These are phyloP conservation scores for Lanius ludovicianus DNA, from an alignment of 2,113 vertebrate species.

Conservation along the genomic window DNA sequence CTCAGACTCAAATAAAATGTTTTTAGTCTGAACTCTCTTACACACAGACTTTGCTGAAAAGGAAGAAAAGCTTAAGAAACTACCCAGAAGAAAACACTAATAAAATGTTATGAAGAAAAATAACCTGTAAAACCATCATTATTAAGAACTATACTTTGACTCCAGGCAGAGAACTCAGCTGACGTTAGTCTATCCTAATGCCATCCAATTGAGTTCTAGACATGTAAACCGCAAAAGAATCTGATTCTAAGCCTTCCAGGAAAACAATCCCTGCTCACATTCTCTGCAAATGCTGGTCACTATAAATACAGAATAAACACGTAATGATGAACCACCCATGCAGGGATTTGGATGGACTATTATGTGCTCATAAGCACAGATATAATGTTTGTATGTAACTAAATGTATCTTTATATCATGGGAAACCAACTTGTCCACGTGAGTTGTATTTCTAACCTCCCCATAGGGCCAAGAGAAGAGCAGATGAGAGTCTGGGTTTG, in stretches of 20 bases:
- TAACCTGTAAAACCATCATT: constrained; percentile 8
- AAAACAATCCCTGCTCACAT: background rate
- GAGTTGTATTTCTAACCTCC: background rate
- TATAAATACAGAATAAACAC: constrained; percentile 11
- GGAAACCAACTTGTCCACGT: background rate
- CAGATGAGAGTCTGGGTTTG: background rate
- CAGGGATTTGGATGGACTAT: background rate
- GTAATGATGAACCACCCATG: background rate
- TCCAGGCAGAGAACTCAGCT: background rate
- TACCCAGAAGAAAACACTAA: background rate
- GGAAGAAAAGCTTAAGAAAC: constrained; percentile 20
- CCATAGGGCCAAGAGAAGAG: accelerated
- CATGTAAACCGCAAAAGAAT: constrained; percentile 1
- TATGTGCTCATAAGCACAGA: background rate
- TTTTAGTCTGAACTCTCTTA: background rate
- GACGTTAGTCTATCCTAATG: constrained; percentile 49
- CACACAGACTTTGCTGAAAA: background rate
- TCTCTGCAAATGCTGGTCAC: background rate
- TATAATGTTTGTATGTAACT: background rate
- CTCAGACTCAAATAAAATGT: background rate
- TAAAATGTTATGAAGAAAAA: constrained; percentile 23
- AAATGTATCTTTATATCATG: background rate
- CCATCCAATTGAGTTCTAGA: constrained; percentile 45
- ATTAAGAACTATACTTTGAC: constrained; percentile 25
- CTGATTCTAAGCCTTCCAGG: background rate